Conservation (phyloP, 2,113 vertebrate genomes). For the Mystacornis crossleyi region DNA sequence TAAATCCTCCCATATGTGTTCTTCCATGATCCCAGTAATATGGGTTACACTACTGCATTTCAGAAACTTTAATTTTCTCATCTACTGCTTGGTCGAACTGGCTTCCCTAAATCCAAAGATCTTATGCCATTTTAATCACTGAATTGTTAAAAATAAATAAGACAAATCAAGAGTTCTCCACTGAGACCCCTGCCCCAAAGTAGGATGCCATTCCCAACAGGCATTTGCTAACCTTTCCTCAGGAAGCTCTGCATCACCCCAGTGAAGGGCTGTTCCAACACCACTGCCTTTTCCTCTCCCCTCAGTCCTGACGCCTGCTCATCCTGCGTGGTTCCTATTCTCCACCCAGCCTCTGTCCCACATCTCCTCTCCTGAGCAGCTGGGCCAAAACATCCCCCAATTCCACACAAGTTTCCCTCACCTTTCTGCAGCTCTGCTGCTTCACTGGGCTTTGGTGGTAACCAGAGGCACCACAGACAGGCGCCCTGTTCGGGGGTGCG, state of each 20-base stretch:
- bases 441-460: fast-evolving
- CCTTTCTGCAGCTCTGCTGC: fast-evolving
- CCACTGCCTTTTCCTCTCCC: background rate
- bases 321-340: fast-evolving
- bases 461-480: background rate
- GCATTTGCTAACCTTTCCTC: background rate
- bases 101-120: background rate
- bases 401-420: background rate
- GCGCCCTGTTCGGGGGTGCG: fast-evolving
- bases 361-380: background rate
- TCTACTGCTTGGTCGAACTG: background rate
- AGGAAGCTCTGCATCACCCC: background rate
- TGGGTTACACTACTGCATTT: background rate
- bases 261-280: too few species aligned
- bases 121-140: background rate
- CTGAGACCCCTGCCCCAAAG: background rate
- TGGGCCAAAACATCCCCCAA: background rate
- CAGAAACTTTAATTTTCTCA: background rate
- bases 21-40: background rate
- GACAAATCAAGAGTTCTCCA: background rate
- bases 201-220: background rate
- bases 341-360: background rate
- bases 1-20: background rate
- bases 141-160: background rate
- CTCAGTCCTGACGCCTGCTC: background rate